Evolutionary conservation across 2,113 vertebrate species (phyloP).

Genomic region (Chaetodon trifascialis): DNA sequence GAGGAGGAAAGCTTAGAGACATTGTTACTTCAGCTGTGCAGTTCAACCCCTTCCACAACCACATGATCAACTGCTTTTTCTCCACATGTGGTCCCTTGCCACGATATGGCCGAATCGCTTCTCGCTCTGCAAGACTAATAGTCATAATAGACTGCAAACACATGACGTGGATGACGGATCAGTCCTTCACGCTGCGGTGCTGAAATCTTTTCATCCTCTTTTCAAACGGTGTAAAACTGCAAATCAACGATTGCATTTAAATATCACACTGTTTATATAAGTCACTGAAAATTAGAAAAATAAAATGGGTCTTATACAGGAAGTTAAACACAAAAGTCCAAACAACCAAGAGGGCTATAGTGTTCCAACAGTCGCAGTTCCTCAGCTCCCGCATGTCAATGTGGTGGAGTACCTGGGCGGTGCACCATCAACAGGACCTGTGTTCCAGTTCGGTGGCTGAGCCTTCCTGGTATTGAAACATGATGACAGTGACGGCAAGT

Average conservation of each 20-base stretch:
- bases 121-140: not conserved
- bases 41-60: not conserved
- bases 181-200: not conserved
- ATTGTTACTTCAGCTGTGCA: not conserved
- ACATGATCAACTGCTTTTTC: not conserved
- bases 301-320: not conserved
- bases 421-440: slow-evolving; percentile 55
- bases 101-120: not conserved
- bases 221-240: not conserved
- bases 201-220: slow-evolving; percentile 5
- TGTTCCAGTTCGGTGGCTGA: slow-evolving; percentile 60
- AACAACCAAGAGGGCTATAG: not conserved
- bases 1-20: not conserved
- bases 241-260: not conserved
- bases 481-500: slow-evolving; percentile 57
- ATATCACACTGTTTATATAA: not conserved
- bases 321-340: slow-evolving; percentile 5
- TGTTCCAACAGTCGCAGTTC: slow-evolving; percentile 40
- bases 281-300: slow-evolving; percentile 8
- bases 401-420: slow-evolving; percentile 14
- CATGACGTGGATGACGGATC: slow-evolving; percentile 3
- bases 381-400: slow-evolving; percentile 24
- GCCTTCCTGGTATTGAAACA: slow-evolving; percentile 47
- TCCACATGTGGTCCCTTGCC: not conserved
- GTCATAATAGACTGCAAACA: not conserved